These are phyloP conservation scores for Montifringilla adamsi DNA, from an alignment of 2,113 vertebrate genomes.

Conservation along the genomic window DNA sequence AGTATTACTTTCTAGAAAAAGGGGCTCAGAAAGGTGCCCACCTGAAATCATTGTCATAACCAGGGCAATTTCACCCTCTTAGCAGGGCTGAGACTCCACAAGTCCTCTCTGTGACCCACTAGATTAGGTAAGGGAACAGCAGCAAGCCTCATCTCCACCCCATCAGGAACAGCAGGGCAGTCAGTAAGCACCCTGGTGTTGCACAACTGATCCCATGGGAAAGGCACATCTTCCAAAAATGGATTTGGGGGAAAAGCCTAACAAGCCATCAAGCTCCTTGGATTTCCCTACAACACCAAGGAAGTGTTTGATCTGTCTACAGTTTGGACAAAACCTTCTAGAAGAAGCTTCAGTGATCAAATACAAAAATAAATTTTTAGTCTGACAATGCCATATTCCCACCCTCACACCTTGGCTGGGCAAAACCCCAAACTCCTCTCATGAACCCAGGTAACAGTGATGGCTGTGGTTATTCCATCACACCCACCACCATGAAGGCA, in stretches of 20 bases:
- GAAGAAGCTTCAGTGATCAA: neutral
- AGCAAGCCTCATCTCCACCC: neutral
- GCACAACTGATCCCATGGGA: accelerated
- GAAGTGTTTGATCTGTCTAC: neutral
- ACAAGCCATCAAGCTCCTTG: neutral
- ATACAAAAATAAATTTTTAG: neutral
- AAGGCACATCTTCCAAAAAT: neutral
- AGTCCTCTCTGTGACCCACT: neutral
- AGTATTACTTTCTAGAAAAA: neutral
- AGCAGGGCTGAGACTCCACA: neutral
- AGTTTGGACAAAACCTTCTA: neutral
- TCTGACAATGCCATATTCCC: neutral
- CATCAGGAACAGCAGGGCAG: neutral
- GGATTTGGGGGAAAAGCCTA: neutral
- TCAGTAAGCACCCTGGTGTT: neutral
- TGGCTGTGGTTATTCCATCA: neutral
- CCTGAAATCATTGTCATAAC: neutral
- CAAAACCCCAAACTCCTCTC: neutral
- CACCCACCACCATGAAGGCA: neutral
- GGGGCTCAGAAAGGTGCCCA: neutral
- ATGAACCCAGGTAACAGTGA: neutral
- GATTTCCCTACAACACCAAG: neutral
- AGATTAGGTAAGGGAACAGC: neutral
- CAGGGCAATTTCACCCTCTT: neutral
- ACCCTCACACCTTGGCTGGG: accelerated